These are phyloP conservation scores for Antrozous pallidus DNA, from an alignment of 2,797 vertebrate species.

Conservation along the genomic window DNA sequence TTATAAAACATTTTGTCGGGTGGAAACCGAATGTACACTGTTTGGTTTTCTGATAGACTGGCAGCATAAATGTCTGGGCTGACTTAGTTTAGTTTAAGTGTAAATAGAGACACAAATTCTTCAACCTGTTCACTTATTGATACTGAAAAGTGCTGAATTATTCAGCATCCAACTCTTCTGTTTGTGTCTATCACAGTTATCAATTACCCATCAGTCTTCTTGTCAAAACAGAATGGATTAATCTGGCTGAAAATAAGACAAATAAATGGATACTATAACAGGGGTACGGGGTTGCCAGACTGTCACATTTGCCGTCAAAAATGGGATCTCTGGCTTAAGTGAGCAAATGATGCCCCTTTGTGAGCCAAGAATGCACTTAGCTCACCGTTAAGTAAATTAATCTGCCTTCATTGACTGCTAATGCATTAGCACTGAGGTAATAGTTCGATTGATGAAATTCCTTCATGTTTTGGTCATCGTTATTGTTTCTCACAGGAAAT, in stretches of 20 bases:
- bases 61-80: constrained; percentile 89
- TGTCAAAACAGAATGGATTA: constrained; percentile 90
- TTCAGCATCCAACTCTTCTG: constrained; percentile 88
- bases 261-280: constrained; percentile 89
- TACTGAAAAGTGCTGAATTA: constrained; percentile 89
- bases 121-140: constrained; percentile 89
- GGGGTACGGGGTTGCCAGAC: constrained; percentile 87
- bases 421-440: constrained; percentile 87
- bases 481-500: constrained; percentile 50
- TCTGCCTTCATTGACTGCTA: constrained; percentile 91
- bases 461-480: constrained; percentile 71
- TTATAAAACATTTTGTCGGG: constrained; percentile 96
- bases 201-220: constrained; percentile 90
- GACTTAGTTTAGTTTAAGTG: constrained; percentile 90
- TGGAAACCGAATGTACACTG: constrained; percentile 91
- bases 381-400: constrained; percentile 93
- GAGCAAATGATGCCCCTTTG: constrained; percentile 89
- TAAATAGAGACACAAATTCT: constrained; percentile 92
- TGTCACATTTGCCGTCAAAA: constrained; percentile 93
- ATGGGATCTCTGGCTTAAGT: constrained; percentile 94
- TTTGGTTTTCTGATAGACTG: constrained; percentile 98
- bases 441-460: constrained; percentile 81
- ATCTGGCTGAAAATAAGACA: constrained; percentile 90
- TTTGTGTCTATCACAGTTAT: constrained; percentile 93
- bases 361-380: constrained; percentile 98